Conservation (phyloP, 2,797 vertebrate genomes). For the Alexandromys oeconomus region DNA sequence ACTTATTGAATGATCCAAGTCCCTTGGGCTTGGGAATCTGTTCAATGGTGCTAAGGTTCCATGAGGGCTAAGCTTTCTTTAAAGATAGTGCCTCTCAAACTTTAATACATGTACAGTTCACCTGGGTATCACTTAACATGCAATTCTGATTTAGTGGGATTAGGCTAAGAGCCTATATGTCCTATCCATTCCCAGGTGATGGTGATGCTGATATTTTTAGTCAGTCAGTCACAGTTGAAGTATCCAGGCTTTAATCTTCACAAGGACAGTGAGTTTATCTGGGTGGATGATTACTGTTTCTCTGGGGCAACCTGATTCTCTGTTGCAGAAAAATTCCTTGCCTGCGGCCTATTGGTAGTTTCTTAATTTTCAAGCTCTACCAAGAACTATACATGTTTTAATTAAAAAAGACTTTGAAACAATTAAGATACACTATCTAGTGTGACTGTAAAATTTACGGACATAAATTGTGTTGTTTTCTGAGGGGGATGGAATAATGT, state of each 20-base stretch:
- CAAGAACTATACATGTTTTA: slow-evolving; percentile 71
- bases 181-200: slow-evolving; percentile 15
- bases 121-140: slow-evolving; percentile 23
- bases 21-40: neutral
- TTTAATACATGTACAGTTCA: neutral
- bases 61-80: neutral
- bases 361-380: slow-evolving; percentile 69
- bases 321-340: slow-evolving; percentile 43
- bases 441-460: slow-evolving; percentile 68
- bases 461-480: slow-evolving; percentile 68
- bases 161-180: neutral
- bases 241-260: slow-evolving; percentile 33
- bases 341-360: slow-evolving; percentile 47
- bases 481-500: slow-evolving; percentile 56
- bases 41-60: neutral
- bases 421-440: slow-evolving; percentile 75
- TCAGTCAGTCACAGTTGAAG: neutral
- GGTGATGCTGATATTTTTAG: neutral
- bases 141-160: slow-evolving; percentile 28
- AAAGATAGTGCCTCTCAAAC: neutral
- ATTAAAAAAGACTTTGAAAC: slow-evolving; percentile 73
- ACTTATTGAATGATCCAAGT: slow-evolving; percentile 13
- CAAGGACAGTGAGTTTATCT: neutral
- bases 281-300: slow-evolving; percentile 26
- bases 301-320: neutral